Conservation (phyloP, 2,888 invertebrate genomes). For the Lasius platythorax region DNA sequence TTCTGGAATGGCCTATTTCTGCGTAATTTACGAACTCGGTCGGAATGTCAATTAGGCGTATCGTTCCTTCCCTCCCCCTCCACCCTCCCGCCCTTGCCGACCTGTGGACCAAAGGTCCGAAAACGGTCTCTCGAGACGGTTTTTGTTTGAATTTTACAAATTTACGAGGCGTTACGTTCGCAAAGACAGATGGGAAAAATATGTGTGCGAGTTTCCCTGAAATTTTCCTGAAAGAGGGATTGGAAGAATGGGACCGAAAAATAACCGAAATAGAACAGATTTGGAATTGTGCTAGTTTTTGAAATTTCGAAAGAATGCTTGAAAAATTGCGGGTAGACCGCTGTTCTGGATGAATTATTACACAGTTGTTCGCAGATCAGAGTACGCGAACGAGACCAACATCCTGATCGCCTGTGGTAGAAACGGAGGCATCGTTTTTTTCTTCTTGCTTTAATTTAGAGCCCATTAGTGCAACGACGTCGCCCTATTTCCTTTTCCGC, state of each 20-base stretch:
- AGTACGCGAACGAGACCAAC: constrained; percentile 28
- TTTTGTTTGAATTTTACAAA: neutral
- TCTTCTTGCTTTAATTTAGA: constrained; percentile 70
- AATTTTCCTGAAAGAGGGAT: neutral
- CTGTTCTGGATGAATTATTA: constrained; percentile 21
- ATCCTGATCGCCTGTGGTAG: constrained; percentile 42
- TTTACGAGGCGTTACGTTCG: constrained; percentile 2
- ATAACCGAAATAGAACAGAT: neutral
- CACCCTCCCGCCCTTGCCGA: neutral
- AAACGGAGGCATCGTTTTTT: constrained; percentile 65
- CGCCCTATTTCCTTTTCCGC: constrained; percentile 40
- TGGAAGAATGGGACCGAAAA: neutral
- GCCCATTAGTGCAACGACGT: constrained; percentile 66
- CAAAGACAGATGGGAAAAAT: constrained; percentile 2
- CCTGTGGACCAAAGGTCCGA: neutral
- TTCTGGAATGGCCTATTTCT: constrained; percentile 68
- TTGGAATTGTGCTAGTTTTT: neutral
- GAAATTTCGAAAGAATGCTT: constrained; percentile 8
- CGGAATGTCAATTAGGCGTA: constrained; percentile 46
- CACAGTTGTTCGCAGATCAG: constrained; percentile 34
- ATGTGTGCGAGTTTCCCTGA: constrained; percentile 2
- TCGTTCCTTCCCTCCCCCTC: neutral
- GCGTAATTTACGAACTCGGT: constrained; percentile 65
- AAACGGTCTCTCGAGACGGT: neutral
- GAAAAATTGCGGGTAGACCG: constrained; percentile 22